Percentiles rank a stretch among this genome's conserved stretches.
These are phyloP conservation scores for Xylocampa areola DNA, from an alignment of 2,888 invertebrate genomes.

Conservation along the genomic window DNA sequence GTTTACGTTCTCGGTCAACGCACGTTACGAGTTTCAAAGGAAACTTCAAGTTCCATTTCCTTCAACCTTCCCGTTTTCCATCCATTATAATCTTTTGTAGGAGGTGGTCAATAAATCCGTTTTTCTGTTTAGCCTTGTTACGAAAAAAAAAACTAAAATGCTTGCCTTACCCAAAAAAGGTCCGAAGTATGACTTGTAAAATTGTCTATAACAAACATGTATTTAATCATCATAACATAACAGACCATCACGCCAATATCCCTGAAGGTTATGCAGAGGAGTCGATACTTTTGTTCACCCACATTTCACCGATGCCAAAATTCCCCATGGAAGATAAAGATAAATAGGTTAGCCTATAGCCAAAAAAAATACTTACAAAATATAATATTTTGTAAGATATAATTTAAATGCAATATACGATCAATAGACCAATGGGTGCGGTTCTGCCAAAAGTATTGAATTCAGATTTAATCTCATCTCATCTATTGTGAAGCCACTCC, in stretches of 20 bases:
- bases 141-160: conserved; percentile 11
- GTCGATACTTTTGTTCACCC: too few relatives aligned
- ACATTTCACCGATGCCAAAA: too few relatives aligned
- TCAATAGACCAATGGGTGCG: conserved; percentile 2
- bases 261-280: too few relatives aligned
- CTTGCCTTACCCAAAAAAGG: conserved; percentile 15
- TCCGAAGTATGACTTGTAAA: conserved; percentile 15
- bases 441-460: conserved; percentile 22
- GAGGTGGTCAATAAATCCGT: conserved; percentile 10
- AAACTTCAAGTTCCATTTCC: neutral
- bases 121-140: conserved; percentile 21
- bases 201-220: too few relatives aligned
- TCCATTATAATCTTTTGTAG: conserved; percentile 8
- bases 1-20: too few relatives aligned
- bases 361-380: too few relatives aligned
- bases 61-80: conserved; percentile 10
- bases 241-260: too few relatives aligned
- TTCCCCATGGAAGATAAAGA: too few relatives aligned
- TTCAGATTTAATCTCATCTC: conserved; percentile 13
- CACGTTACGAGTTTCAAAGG: neutral
- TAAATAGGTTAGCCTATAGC: too few relatives aligned
- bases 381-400: too few relatives aligned
- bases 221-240: too few relatives aligned
- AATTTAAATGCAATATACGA: too few relatives aligned
- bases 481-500: conserved; percentile 14